These are phyloP conservation scores for Tetragonula carbonaria DNA, from an alignment of 2,888 invertebrate species.

Conservation along the genomic window DNA sequence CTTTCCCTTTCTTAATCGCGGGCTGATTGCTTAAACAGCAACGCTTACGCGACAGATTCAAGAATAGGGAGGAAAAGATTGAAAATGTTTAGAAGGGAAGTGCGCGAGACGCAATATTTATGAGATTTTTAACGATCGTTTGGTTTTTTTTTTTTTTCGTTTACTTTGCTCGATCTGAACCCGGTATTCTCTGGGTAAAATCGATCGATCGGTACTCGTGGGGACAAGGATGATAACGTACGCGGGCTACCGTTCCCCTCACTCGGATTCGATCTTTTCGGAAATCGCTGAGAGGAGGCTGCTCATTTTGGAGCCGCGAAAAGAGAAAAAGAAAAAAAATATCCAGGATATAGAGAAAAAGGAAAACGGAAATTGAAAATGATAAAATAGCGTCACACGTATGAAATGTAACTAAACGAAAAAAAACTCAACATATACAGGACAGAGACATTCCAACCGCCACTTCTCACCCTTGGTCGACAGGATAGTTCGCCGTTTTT, in stretches of 20 bases:
- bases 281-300: slow-evolving; percentile 63
- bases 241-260: slow-evolving; percentile 7
- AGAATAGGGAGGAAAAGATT: slow-evolving; percentile 8
- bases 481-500: slow-evolving; percentile 64
- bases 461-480: slow-evolving; percentile 68
- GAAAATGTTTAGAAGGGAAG: slow-evolving; percentile 13
- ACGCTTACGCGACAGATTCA: slow-evolving; percentile 20
- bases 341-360: not conserved
- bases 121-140: slow-evolving; percentile 5
- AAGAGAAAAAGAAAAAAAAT: not conserved
- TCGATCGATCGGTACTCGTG: slow-evolving; percentile 24
- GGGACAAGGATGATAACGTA: slow-evolving; percentile 7
- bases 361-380: not conserved
- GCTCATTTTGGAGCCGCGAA: slow-evolving; percentile 42
- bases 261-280: slow-evolving; percentile 34
- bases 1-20: slow-evolving; percentile 62
- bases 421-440: slow-evolving; percentile 64
- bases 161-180: slow-evolving; percentile 13
- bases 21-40: slow-evolving; percentile 47
- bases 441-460: slow-evolving; percentile 82
- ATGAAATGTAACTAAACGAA: slow-evolving; percentile 44
- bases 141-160: slow-evolving; percentile 5
- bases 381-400: slow-evolving; percentile 12
- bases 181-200: not conserved
- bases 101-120: slow-evolving; percentile 30